These are phyloP conservation scores for Herpetotheres cachinnans DNA, from an alignment of 2,113 vertebrate species.

Conservation along the genomic window DNA sequence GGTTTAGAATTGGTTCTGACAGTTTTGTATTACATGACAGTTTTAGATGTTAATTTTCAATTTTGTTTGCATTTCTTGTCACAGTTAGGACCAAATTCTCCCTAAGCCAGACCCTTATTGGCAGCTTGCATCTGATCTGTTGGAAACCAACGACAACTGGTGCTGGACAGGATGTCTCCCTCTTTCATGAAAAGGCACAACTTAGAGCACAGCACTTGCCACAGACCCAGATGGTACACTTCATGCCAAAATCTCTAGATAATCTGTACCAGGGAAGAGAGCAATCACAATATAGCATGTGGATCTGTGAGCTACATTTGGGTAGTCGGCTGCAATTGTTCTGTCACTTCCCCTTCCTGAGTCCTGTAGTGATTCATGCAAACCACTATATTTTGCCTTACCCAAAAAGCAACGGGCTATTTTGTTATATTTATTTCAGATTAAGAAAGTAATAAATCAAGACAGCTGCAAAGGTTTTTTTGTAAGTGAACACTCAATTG, in stretches of 20 bases:
- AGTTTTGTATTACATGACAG: neutral
- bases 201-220: neutral
- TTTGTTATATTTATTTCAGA: conserved; percentile 16
- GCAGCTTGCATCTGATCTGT: neutral
- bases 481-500: neutral
- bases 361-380: neutral
- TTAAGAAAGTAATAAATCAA: conserved; percentile 33
- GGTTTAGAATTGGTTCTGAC: neutral
- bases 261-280: neutral
- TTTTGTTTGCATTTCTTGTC: conserved; percentile 6
- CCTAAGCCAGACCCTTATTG: neutral
- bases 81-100: neutral
- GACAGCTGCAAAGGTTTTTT: neutral
- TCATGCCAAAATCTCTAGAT: neutral
- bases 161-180: neutral
- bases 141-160: neutral
- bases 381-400: neutral
- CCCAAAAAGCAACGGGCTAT: neutral
- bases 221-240: neutral
- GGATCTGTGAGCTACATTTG: neutral
- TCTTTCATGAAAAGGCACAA: neutral
- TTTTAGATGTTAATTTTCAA: neutral
- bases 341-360: neutral
- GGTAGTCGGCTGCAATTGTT: neutral
- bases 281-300: rapidly evolving